Percentiles rank a stretch among this genome's conserved stretches.
Evolutionary conservation across 1,140 invertebrate genomes (phyloP).

Genomic region (Oreohelix idahoensis): DNA sequence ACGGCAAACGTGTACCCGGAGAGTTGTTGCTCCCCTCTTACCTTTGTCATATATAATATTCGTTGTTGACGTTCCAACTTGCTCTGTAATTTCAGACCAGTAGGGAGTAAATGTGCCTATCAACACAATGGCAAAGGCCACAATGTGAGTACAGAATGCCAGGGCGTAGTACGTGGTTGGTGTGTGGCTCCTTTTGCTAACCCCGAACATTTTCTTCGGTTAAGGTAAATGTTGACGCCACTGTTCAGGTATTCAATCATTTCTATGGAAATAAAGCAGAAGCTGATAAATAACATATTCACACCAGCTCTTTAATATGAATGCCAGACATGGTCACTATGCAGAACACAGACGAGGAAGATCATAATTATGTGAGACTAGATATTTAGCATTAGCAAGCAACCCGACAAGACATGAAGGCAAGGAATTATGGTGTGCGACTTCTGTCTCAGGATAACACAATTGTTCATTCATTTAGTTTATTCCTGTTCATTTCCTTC

Average conservation of each 20-base stretch:
- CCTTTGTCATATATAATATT: conserved; percentile 1
- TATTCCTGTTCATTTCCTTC: too few relatives aligned
- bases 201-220: background rate
- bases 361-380: too few relatives aligned
- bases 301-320: background rate
- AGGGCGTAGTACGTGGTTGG: conserved; percentile 23
- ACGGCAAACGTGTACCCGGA: too few relatives aligned
- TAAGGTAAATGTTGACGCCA: background rate
- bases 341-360: background rate
- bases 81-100: conserved; percentile 18
- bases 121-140: background rate
- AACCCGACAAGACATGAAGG: too few relatives aligned
- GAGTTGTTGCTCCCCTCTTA: too few relatives aligned
- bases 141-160: conserved; percentile 1
- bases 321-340: background rate
- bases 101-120: conserved; percentile 18
- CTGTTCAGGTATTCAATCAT: background rate
- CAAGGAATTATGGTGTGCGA: background rate
- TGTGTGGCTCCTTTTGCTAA: background rate
- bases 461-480: background rate
- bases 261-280: background rate
- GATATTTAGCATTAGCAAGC: too few relatives aligned
- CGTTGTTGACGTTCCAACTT: background rate
- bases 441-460: background rate
- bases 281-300: too few relatives aligned